Evolutionary conservation across 2,888 invertebrate genomes (phyloP).

Genomic region (Nemurella pictetii): DNA sequence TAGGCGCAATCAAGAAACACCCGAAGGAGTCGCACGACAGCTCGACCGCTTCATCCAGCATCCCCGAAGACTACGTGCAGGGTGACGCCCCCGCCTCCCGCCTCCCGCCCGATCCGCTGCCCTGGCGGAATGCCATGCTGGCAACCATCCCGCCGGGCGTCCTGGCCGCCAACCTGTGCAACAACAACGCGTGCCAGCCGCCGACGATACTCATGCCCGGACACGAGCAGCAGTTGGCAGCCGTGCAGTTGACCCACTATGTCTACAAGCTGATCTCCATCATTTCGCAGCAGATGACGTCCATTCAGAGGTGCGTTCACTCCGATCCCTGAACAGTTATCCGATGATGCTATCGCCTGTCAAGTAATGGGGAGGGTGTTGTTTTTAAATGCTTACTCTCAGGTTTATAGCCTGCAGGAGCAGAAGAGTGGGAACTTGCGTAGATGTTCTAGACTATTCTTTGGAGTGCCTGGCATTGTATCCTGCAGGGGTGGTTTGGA

Average conservation of each 20-base stretch:
- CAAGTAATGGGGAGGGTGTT: not conserved
- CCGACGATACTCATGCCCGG: slow-evolving; percentile 56
- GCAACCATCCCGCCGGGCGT: slow-evolving; percentile 53
- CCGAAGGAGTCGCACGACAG: slow-evolving; percentile 20
- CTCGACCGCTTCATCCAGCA: not conserved
- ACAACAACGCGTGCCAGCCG: slow-evolving; percentile 37
- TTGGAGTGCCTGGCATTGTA: too few species aligned
- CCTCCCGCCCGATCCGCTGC: slow-evolving; percentile 50
- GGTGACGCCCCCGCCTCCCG: slow-evolving; percentile 40
- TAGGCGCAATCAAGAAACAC: slow-evolving; percentile 33
- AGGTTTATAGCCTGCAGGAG: too few species aligned
- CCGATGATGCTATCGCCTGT: too few species aligned
- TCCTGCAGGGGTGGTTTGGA: too few species aligned
- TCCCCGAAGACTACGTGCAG: not conserved
- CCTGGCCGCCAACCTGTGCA: slow-evolving; percentile 44
- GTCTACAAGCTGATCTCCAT: slow-evolving; percentile 85
- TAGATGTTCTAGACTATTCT: too few species aligned
- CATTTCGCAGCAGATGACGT: slow-evolving; percentile 87
- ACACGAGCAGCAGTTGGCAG: slow-evolving; percentile 70
- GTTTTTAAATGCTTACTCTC: not conserved
- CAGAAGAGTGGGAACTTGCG: too few species aligned
- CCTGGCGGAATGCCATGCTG: slow-evolving; percentile 58
- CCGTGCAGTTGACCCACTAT: slow-evolving; percentile 81
- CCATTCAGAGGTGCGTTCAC: slow-evolving; percentile 69
- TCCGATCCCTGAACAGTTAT: not conserved